Evolutionary conservation across 2,797 vertebrate genomes (phyloP), one percentile per base, ranked within the genome.

Genomic region (Melanotaenia parkinsoni): DNA sequence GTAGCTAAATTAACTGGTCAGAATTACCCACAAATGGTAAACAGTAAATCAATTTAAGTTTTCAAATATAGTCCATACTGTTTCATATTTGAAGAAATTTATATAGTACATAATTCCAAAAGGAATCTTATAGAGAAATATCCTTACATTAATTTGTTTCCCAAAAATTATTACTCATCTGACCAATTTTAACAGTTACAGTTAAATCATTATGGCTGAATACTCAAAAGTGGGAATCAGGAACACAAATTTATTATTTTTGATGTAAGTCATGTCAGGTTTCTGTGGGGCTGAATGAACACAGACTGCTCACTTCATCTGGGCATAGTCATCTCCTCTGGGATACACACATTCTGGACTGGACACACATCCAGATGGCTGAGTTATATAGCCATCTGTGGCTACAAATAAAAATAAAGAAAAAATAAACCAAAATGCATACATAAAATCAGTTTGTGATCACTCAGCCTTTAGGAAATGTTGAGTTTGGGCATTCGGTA

Each of bases 361-460:
- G 86, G 86, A 88, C 83, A 58, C 68, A 69, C 77, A 67, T 86
- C 86, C 91, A 91, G 82, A 90, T 88, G 86, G 90, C 30, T 47
- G 20, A 16, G 57, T 79, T 77, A 83, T 80, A 81, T 67, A 80
- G 77, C 83, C 88, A 90, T 90, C 86, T 89, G 86, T 86, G 80
- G 69, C 80, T 70, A 57, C 63, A 77, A 70, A 82, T 58, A 82
- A 66, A 75, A 76, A 50, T 50, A 50, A 50, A n/a, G 47, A 50
- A 50, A 47, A 37, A 37, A 37, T 37, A 8, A 50, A 50, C n/a
- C n/a, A 50, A 50, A 50, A 74, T 70, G 65, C 47, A 77, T 24
- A 66, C 58, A 80, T 74, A 80, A 76, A 76, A 77, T 45, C 63
- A 80, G 80, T 86, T 83, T 80, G 67, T 78, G 79, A 87, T 81